Conservation (phyloP, 2,113 vertebrate species). For the Sinocyclocheilus anshuiensis region DNA sequence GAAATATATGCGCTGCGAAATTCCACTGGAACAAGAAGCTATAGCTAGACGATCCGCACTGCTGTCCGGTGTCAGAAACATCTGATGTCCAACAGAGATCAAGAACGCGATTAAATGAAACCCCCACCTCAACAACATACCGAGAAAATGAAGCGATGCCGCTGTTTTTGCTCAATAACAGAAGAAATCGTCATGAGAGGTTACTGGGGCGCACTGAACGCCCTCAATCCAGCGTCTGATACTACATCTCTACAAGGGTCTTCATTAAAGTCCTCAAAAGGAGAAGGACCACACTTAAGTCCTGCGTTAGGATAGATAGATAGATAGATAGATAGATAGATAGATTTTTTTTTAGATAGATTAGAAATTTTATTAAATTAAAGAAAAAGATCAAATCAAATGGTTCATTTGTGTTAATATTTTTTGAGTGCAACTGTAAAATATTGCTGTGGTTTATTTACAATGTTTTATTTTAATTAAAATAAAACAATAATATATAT, state of each 20-base stretch:
- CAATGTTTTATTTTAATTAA: no score
- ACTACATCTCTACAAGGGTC: neutral
- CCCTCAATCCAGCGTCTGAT: neutral
- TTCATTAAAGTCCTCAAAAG: neutral
- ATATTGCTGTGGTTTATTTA: no score
- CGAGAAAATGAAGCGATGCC: neutral
- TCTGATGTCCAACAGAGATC: conserved; percentile 36
- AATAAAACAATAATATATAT: no score
- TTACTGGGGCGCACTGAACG: neutral
- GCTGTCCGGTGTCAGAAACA: conserved; percentile 53
- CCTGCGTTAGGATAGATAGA: neutral
- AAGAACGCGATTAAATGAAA: neutral
- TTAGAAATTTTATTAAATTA: no score
- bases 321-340: conserved; percentile 12
- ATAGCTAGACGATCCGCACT: neutral
- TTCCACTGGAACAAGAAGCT: no score
- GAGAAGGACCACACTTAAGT: neutral
- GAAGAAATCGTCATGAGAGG: neutral
- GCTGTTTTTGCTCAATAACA: neutral
- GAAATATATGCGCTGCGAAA: neutral
- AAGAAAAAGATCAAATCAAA: no score
- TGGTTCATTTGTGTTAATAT: no score
- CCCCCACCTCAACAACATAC: neutral
- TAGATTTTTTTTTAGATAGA: no score
- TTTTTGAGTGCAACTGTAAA: neutral